These are phyloP conservation scores for Arctocebus calabarensis DNA, from an alignment of 2,797 vertebrate genomes.

Conservation along the genomic window DNA sequence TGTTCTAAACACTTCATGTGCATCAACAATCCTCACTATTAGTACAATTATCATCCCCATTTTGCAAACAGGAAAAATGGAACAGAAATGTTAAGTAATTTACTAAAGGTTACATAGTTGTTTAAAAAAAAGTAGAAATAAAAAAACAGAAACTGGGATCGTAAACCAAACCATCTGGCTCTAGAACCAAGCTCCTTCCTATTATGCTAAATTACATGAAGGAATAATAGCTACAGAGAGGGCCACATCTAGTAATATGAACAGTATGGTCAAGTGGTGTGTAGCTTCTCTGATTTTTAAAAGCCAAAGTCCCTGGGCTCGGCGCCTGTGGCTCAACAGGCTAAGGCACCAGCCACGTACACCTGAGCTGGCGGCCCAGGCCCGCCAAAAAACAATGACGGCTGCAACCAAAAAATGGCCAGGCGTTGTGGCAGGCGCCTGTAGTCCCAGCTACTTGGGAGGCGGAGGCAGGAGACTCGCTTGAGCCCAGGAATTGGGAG, in stretches of 20 bases:
- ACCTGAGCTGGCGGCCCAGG: no score
- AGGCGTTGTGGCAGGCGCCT: no score
- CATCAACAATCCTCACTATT: slow-evolving; percentile 6
- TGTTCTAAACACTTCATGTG: neutral
- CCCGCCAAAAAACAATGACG: no score
- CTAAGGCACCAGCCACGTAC: no score
- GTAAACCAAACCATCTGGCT: neutral
- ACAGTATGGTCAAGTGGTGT: neutral
- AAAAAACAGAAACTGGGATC: neutral
- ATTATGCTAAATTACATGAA: neutral
- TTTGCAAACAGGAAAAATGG: slow-evolving; percentile 25
- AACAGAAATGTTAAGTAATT: slow-evolving; percentile 54
- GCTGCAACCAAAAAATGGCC: no score
- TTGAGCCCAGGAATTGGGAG: no score
- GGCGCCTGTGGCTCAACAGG: no score
- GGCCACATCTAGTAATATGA: neutral
- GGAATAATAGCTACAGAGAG: neutral
- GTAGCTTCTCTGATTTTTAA: slow-evolving; percentile 27
- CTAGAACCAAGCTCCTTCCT: neutral
- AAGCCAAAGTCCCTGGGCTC: neutral
- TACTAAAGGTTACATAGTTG: slow-evolving; percentile 7
- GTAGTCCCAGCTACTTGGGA: no score
- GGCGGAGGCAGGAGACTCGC: no score
- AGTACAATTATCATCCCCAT: neutral
- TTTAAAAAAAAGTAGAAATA: neutral